Evolutionary conservation across 1,140 invertebrate species (phyloP).

Genomic region (Bombus huntii): DNA sequence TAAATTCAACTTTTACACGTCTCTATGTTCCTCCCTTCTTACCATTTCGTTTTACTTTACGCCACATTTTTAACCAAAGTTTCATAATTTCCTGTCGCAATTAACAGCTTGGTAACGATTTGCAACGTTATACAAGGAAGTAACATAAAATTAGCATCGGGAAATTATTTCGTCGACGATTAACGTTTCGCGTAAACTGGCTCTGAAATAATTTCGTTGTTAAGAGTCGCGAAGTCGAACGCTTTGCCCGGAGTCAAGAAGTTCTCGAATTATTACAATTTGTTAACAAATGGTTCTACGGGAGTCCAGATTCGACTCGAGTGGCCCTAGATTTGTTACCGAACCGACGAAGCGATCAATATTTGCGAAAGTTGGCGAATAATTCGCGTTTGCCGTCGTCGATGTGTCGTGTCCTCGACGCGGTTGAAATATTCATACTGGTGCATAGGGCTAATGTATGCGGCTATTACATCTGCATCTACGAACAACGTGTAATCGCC

Average conservation of each 20-base stretch:
- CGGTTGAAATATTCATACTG: slow-evolving; percentile 47
- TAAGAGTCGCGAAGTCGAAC: not conserved
- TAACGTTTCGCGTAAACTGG: not conserved
- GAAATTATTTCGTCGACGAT: not conserved
- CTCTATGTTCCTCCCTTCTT: not conserved
- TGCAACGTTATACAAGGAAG: not conserved
- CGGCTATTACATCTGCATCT: slow-evolving; percentile 48
- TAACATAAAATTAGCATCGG: not conserved
- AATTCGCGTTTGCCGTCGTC: not conserved
- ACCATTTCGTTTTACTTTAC: not conserved
- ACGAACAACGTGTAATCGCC: slow-evolving; percentile 51
- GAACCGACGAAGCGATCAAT: not conserved
- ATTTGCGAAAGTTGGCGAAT: not conserved
- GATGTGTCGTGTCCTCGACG: not conserved
- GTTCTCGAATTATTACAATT: not conserved
- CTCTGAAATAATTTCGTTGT: not conserved
- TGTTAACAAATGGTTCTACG: not conserved
- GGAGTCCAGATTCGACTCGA: not conserved
- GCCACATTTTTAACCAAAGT: not conserved
- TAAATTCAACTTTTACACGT: not conserved
- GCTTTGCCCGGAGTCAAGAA: not conserved
- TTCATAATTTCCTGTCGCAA: not conserved
- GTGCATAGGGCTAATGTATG: slow-evolving; percentile 34
- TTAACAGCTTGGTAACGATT: not conserved
- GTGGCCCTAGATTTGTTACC: not conserved